Conservation (phyloP, 2,797 vertebrate genomes). For the Sebastes dallii region DNA sequence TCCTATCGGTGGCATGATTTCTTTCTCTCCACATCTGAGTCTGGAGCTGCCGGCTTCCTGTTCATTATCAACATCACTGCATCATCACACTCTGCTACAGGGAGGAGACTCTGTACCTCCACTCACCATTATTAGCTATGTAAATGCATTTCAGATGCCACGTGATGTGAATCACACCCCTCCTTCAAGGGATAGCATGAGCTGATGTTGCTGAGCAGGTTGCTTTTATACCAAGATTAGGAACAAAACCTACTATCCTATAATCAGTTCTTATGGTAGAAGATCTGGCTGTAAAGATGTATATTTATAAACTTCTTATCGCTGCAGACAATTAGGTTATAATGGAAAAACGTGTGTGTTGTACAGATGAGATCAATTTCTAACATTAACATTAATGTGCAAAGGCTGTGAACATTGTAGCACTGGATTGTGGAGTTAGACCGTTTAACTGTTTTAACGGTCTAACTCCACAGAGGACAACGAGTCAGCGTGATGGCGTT, state of each 20-base stretch:
- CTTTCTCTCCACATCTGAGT: conserved; percentile 3
- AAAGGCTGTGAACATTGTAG: no score
- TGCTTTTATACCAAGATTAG: neutral
- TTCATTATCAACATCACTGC: conserved; percentile 38
- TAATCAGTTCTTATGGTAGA: neutral
- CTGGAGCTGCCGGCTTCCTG: conserved; percentile 16
- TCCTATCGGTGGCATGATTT: conserved; percentile 28
- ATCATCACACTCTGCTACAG: conserved; percentile 33
- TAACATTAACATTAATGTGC: neutral
- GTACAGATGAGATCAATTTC: neutral
- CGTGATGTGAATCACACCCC: conserved; percentile 11
- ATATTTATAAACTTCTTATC: neutral
- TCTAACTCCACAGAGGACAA: no score
- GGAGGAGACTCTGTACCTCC: conserved; percentile 1
- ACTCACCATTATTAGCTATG: conserved; percentile 24
- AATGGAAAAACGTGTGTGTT: neutral
- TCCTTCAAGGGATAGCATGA: neutral
- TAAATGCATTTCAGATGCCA: conserved; percentile 1
- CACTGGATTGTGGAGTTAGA: no score
- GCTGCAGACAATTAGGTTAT: neutral
- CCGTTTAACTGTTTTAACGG: no score
- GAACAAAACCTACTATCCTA: neutral
- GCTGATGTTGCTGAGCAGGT: neutral
- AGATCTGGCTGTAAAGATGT: neutral
- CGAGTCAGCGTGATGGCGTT: no score